Evolutionary conservation across 2,113 vertebrate genomes (phyloP), one percentile per base, ranked within the genome.

Genomic region (Cololabis saira): DNA sequence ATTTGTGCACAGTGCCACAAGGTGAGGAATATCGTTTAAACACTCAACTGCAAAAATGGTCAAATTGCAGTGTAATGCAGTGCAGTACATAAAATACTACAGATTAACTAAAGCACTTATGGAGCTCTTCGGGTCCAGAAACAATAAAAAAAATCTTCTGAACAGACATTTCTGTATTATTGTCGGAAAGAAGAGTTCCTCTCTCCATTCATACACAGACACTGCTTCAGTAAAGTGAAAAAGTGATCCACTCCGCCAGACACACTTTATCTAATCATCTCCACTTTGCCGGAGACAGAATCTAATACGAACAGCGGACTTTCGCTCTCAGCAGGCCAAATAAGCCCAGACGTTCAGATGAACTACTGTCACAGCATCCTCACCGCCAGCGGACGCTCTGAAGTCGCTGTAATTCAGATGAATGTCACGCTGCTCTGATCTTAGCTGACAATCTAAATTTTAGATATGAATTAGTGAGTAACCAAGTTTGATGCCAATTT

Each of bases 211-310:
- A 82, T 71, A 71, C 72, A 67, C 71, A 65, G 77, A 24, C 78
- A 60, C 61, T 19, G 72, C 63, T 69, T 61, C 78, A 71, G 76
- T 83, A 86, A 82, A 84, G 80, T 76, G 68, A 74, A 81, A 82
- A 76, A 67, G 68, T 78, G 89, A 87, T 84, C 50, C 78, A 84
- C 53, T 89, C 90, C 89, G 87, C 76, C 47, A 88, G 85, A 84
- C 82, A 76, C 59, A 66, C 89, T 92, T 92, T 80, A 91, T 92
- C 85, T 92, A 91, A 94, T 93, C 52, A 52, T 78, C 73, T 62
- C 82, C 79, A 80, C 84, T 91, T 93, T 92, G 79, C 81, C 89
- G 44, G 67, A 83, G 78, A 83, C 17, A 85, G 88, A 87, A 89
- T 85, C 86, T 73, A 81, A 91, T 91, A 90, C 74, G 76, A 76